phyloP scores from a whole-genome alignment of 2,113 vertebrate genomes.

The Lichenostomus cassidix region DNA sequence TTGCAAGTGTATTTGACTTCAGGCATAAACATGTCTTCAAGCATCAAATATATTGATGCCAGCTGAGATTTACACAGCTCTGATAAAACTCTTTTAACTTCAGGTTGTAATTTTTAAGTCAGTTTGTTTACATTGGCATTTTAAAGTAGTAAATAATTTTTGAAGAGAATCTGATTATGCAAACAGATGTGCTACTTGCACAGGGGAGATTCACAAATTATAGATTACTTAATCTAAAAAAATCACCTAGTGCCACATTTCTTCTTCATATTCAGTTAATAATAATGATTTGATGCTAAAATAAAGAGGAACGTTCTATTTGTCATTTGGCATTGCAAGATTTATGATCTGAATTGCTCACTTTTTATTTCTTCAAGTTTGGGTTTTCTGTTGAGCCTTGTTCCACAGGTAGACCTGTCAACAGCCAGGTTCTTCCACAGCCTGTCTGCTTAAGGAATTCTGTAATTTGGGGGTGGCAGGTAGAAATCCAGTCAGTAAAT shows the following conservation, averaged over 20 bases:
- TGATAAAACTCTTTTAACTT: neutral
- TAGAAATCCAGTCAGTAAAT: neutral
- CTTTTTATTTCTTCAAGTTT: neutral
- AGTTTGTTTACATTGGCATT: neutral
- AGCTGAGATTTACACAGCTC: neutral
- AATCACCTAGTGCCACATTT: neutral
- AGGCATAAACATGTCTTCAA: neutral
- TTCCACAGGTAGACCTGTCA: neutral
- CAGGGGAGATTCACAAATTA: neutral
- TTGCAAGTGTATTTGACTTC: neutral
- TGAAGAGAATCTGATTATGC: neutral
- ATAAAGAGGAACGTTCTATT: neutral
- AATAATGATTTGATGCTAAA: neutral
- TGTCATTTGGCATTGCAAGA: neutral
- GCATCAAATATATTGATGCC: neutral
- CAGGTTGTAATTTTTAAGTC: neutral
- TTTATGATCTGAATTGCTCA: neutral
- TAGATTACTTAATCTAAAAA: neutral
- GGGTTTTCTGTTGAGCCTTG: neutral
- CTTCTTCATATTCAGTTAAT: neutral
- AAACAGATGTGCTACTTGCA: neutral
- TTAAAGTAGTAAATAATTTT: neutral
- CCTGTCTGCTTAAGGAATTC: neutral
- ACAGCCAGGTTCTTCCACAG: neutral
- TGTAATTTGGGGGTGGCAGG: neutral